Conservation (phyloP, 2,797 vertebrate species). For the Gouania willdenowi region DNA sequence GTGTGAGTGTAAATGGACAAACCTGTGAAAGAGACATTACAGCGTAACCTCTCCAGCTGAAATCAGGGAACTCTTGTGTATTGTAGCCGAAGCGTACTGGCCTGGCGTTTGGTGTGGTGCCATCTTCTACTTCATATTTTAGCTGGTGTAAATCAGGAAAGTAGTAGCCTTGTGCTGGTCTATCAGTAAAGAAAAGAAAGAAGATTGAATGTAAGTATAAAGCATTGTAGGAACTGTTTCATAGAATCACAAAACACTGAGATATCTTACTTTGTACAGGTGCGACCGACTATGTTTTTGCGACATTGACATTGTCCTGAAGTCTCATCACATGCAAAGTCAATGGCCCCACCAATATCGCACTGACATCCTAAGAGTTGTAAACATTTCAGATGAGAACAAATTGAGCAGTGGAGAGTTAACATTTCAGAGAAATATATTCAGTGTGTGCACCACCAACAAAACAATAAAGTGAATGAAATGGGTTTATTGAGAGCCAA, state of each 20-base stretch:
- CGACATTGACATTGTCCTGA: conserved; percentile 81
- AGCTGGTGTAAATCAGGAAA: conserved; percentile 89
- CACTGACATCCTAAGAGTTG: conserved; percentile 90
- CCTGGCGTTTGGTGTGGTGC: conserved; percentile 72
- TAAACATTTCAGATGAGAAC: too few species aligned
- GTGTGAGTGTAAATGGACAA: conserved; percentile 22
- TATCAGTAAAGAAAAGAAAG: not conserved
- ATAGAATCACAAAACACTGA: too few species aligned
- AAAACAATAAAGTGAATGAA: too few species aligned
- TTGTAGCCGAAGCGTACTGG: conserved; percentile 84
- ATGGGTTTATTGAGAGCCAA: too few species aligned
- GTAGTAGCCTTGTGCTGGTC: conserved; percentile 79
- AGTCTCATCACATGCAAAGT: conserved; percentile 61
- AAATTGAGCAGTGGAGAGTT: too few species aligned
- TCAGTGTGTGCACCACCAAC: too few species aligned
- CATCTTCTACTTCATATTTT: conserved; percentile 90
- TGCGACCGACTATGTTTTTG: conserved; percentile 73
- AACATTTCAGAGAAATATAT: too few species aligned
- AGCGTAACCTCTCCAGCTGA: conserved; percentile 92
- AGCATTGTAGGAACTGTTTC: too few species aligned
- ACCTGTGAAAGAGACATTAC: conserved; percentile 86
- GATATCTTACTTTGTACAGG: conserved; percentile 82
- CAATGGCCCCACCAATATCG: conserved; percentile 82
- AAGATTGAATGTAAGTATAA: fast-evolving
- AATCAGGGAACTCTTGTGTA: conserved; percentile 81